These are phyloP conservation scores for Lathronympha strigana DNA, from an alignment of 2,888 invertebrate species.

Conservation along the genomic window DNA sequence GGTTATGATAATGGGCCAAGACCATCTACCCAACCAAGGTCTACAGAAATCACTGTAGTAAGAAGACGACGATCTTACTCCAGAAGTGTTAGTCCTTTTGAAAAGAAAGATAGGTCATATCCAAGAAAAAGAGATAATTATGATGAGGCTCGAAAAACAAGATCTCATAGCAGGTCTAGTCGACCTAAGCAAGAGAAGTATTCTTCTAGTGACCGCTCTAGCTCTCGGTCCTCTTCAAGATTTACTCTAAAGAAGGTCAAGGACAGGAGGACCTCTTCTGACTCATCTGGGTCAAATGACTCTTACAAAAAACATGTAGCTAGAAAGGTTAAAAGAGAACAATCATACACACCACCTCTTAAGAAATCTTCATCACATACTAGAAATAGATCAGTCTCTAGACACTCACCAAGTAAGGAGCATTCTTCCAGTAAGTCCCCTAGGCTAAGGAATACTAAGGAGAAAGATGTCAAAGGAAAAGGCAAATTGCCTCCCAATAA, in stretches of 20 bases:
- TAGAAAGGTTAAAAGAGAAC: slow-evolving; percentile 50
- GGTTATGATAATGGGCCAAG: slow-evolving; percentile 50
- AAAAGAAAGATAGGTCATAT: slow-evolving; percentile 58
- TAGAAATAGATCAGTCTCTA: slow-evolving; percentile 53
- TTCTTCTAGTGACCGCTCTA: slow-evolving; percentile 70
- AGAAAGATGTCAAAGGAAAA: slow-evolving; percentile 46
- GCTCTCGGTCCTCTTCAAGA: slow-evolving; percentile 65
- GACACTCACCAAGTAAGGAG: slow-evolving; percentile 51
- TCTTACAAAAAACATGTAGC: slow-evolving; percentile 58
- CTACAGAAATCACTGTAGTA: slow-evolving; percentile 18
- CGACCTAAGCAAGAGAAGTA: slow-evolving; percentile 62
- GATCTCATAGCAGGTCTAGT: slow-evolving; percentile 61
- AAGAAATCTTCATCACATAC: slow-evolving; percentile 56
- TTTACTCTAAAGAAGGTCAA: slow-evolving; percentile 55
- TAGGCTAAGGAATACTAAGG: slow-evolving; percentile 50
- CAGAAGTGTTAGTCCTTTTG: slow-evolving; percentile 67
- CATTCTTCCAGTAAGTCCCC: slow-evolving; percentile 56
- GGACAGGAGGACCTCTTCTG: slow-evolving; percentile 61
- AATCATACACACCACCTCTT: slow-evolving; percentile 59
- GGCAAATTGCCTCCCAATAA: slow-evolving; percentile 57
- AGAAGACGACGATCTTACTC: slow-evolving; percentile 56
- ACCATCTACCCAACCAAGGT: slow-evolving; percentile 37
- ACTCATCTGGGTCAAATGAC: slow-evolving; percentile 63
- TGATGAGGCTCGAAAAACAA: slow-evolving; percentile 59
- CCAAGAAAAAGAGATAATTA: slow-evolving; percentile 64